Evolutionary conservation across 1,140 invertebrate species (phyloP), one percentile per base, ranked within the genome.

Genomic region (Carposina sasakii): DNA sequence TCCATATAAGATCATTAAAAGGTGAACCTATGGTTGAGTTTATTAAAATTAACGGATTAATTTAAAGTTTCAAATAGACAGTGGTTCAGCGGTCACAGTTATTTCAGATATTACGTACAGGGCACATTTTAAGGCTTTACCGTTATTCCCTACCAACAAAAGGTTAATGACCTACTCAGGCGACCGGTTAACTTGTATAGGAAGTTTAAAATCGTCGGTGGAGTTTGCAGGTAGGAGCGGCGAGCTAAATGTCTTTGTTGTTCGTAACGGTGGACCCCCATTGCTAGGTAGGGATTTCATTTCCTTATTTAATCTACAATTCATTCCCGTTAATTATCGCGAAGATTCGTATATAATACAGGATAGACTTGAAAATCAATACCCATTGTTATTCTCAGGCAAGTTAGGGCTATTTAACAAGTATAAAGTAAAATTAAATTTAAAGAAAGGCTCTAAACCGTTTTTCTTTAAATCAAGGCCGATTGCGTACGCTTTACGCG

Each of bases 401-500:
- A 1, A 34, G 8, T 46, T 46, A 36, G 44, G 44, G 10, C 36
- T 30, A 23, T 36, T 34, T 10, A 46, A 34, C 16, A 36, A 36
- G 24, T 34, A 34, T 16, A 34, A 46, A 22, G 31, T 46, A 22
- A 36, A 36, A 21, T 26, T 46, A 23, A 13, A 3, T 4, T 9
- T 46, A 1, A 46, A 46, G 10, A n/a, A 17, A 12, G 19, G 24
- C 10, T 16, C 16, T 12, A 12, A 34, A 4, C 44, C 44, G 10
- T 23, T 46, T 46, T 50, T 42, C 42, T 33, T 50, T 20, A 31
- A 23, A 23, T 3, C 37, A 8, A 13, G 48, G 16, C 24, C 48
- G 1, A 26, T 41, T 3, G 24, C 48, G 13, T 42, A 42, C 34
- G 39, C 48, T 4, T 42, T 50, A 15, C 12, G 23, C 6, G 10